Percentiles rank a stretch among this genome's conserved stretches.
Evolutionary conservation across 2,113 vertebrate species (phyloP).

Genomic region (Corythornis cristatus): DNA sequence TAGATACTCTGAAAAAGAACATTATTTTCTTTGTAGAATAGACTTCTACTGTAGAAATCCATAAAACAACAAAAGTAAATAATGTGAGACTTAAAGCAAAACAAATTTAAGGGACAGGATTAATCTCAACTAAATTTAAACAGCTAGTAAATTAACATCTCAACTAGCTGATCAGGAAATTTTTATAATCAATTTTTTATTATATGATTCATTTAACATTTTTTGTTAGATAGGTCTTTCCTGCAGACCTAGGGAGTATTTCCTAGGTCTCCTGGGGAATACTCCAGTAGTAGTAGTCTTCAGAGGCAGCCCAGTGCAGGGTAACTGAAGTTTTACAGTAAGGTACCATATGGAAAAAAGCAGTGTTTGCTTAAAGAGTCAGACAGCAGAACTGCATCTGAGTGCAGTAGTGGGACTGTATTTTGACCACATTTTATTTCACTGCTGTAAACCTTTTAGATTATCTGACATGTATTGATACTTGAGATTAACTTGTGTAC

Average conservation of each 20-base stretch:
- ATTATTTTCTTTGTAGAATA: neutral
- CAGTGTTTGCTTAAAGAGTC: neutral
- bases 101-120: neutral
- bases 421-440: neutral
- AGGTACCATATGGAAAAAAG: neutral
- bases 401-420: neutral
- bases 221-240: neutral
- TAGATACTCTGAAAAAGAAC: neutral
- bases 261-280: neutral
- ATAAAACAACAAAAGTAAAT: neutral
- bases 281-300: neutral
- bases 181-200: neutral
- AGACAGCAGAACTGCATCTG: neutral
- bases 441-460: neutral
- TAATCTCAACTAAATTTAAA: neutral
- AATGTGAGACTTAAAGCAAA: constrained; percentile 20
- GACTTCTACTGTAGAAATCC: neutral
- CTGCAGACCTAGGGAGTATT: neutral
- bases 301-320: neutral
- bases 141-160: neutral
- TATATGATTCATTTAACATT: neutral
- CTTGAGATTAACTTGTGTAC: neutral
- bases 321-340: neutral
- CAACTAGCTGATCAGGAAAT: neutral
- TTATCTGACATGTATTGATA: neutral